These are phyloP conservation scores for Gryon sp. DNA, from an alignment of 1,140 invertebrate species.

Conservation along the genomic window DNA sequence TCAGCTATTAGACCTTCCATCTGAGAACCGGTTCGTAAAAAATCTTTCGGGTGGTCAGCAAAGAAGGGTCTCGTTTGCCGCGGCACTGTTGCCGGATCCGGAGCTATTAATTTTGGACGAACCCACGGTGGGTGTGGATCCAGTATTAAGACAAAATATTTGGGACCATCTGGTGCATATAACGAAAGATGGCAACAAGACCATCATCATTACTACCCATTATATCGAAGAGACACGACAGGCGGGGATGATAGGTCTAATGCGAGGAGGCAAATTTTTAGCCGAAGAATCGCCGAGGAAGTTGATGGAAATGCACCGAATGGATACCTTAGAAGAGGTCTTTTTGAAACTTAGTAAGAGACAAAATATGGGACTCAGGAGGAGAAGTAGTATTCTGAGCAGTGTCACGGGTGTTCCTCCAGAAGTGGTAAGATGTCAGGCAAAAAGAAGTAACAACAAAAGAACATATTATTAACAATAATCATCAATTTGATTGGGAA, in stretches of 20 bases:
- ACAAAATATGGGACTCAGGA: conserved; percentile 88
- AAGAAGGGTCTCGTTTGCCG: conserved; percentile 91
- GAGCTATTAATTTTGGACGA: conserved; percentile 96
- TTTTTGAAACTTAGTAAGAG: conserved; percentile 93
- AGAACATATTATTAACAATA: too few species aligned
- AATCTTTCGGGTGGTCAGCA: conserved; percentile 95
- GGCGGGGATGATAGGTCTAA: conserved; percentile 92
- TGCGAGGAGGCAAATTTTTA: conserved; percentile 93
- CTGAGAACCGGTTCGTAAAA: conserved; percentile 85
- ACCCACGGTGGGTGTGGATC: conserved; percentile 97
- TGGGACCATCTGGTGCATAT: conserved; percentile 97
- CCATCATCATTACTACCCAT: conserved; percentile 98
- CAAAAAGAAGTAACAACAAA: too few species aligned
- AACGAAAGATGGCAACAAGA: conserved; percentile 90
- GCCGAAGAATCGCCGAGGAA: conserved; percentile 93
- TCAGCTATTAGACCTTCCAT: conserved; percentile 81
- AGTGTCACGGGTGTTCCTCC: conserved; percentile 81
- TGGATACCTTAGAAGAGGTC: conserved; percentile 92
- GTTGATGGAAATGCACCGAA: conserved; percentile 87
- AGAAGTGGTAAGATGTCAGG: conserved; percentile 73
- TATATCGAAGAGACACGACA: conserved; percentile 98
- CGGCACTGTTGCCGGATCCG: conserved; percentile 92
- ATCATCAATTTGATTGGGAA: too few species aligned
- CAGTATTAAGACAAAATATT: conserved; percentile 93
- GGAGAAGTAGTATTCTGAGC: conserved; percentile 87